phyloP scores from a whole-genome alignment of 2,797 vertebrate species.

The Salarias fasciatus region DNA sequence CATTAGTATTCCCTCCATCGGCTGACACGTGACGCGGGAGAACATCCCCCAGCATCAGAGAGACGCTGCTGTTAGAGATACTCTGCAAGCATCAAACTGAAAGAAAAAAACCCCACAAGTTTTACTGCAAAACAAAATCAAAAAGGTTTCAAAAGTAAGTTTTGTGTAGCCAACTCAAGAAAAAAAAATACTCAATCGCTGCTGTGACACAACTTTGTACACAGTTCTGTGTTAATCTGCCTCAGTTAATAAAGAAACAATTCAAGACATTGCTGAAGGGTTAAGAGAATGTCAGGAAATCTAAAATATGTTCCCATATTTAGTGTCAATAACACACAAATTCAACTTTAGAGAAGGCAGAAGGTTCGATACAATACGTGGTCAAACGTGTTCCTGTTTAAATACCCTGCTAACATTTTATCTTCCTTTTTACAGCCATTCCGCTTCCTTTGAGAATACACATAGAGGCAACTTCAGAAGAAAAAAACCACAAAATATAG shows the following conservation, averaged over 20 bases:
- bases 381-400: slow-evolving; percentile 3
- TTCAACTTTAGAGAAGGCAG: slow-evolving; percentile 22
- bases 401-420: too few species aligned
- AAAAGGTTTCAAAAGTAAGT: background rate
- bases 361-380: slow-evolving; percentile 7
- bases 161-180: slow-evolving; percentile 10
- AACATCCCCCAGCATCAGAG: background rate
- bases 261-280: background rate
- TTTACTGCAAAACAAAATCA: slow-evolving; percentile 10
- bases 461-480: too few species aligned
- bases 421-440: too few species aligned
- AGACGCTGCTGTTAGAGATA: slow-evolving; percentile 3
- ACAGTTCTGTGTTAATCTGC: slow-evolving; percentile 3
- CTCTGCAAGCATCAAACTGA: slow-evolving; percentile 32
- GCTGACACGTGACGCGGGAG: too few species aligned
- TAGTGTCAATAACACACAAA: background rate
- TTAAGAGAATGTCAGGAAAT: slow-evolving; percentile 21
- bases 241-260: slow-evolving; percentile 15
- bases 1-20: background rate
- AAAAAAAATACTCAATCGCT: background rate
- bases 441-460: too few species aligned
- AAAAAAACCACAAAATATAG: too few species aligned
- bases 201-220: slow-evolving; percentile 25
- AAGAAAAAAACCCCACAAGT: slow-evolving; percentile 27
- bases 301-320: slow-evolving; percentile 8